Evolutionary conservation across 2,113 vertebrate genomes (phyloP), one percentile per base, ranked within the genome.

Genomic region (Xenopus laevis): DNA sequence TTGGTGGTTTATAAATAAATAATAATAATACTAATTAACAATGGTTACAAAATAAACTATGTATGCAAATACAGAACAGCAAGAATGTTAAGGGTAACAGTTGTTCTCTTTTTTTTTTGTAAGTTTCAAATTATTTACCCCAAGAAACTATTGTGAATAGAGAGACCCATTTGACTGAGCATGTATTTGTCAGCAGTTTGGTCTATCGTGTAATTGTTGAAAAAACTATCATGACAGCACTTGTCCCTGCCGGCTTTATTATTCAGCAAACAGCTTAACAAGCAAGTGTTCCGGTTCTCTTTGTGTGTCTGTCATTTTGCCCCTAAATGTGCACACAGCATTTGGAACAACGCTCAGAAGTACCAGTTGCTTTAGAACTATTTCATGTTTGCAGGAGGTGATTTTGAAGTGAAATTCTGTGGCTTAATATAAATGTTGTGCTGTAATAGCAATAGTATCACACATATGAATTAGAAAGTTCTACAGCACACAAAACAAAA

Each of bases 131-230:
- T 9, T 50, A 50, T 50, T 50, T 50, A 50, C 47, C 47, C 10
- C 47, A 50, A 13, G 47, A 16, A 50, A 6, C 11, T 50, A 9
- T 13, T 13, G 11, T 57, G 50, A 57, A 57, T 69, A 46, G 15
- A 57, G 17, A 57, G 67, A 40, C 67, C 67, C 23, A 69, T 55
- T 69, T 69, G 55, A 65, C 63, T 17, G 44, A 57, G 4, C 15
- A 50, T 69, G 52, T 23, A 33, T 17, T 23, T 55, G 52, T n/a
- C n/a, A 65, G 63, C 44, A 20, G 62, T 27, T 64, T 33, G 21
- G 40, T 53, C 13, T 30, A 23, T 23, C 30, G 18, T 57, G 50
- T 57, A 40, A 18, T 55, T 57, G 53, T 57, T 15, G 67, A 69
- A 68, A 40, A 18, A 4, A 10, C 12, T 16, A 23, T 57, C 52